These are phyloP conservation scores for Drosophila funebris DNA, from an alignment of 1,140 invertebrate species.

Conservation along the genomic window DNA sequence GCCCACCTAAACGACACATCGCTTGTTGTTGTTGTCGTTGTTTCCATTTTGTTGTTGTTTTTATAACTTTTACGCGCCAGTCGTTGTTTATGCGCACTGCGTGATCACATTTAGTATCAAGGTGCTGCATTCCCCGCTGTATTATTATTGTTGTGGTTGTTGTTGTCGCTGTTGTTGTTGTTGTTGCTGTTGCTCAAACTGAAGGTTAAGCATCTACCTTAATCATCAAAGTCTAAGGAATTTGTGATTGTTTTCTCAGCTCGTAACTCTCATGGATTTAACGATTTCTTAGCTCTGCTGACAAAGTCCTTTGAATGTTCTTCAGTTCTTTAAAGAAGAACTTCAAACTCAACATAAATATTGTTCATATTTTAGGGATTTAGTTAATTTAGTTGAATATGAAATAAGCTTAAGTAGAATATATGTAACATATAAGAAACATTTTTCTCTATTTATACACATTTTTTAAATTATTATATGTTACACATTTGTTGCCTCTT, in stretches of 20 bases:
- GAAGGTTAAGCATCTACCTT: slow-evolving; percentile 15
- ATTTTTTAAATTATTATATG: too few relatives aligned
- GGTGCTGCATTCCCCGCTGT: slow-evolving; percentile 11
- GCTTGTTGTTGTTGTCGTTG: slow-evolving; percentile 9
- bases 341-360: too few relatives aligned
- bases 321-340: too few relatives aligned
- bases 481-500: too few relatives aligned
- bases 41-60: slow-evolving; percentile 7
- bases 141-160: slow-evolving; percentile 12
- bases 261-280: slow-evolving; percentile 47
- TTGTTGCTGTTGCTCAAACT: slow-evolving; percentile 21
- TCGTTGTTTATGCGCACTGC: slow-evolving; percentile 70
- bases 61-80: slow-evolving; percentile 37
- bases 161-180: slow-evolving; percentile 18
- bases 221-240: slow-evolving; percentile 12
- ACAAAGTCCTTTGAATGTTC: background rate
- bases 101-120: slow-evolving; percentile 68
- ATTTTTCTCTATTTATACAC: too few relatives aligned
- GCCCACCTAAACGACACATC: slow-evolving; percentile 24
- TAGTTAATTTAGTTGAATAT: too few relatives aligned
- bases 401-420: too few relatives aligned
- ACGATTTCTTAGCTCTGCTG: slow-evolving; percentile 25
- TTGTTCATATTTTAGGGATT: too few relatives aligned
- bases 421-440: too few relatives aligned
- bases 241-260: slow-evolving; percentile 8